Conservation (phyloP, 2,888 invertebrate genomes). For the Habrosyne pyritoides region DNA sequence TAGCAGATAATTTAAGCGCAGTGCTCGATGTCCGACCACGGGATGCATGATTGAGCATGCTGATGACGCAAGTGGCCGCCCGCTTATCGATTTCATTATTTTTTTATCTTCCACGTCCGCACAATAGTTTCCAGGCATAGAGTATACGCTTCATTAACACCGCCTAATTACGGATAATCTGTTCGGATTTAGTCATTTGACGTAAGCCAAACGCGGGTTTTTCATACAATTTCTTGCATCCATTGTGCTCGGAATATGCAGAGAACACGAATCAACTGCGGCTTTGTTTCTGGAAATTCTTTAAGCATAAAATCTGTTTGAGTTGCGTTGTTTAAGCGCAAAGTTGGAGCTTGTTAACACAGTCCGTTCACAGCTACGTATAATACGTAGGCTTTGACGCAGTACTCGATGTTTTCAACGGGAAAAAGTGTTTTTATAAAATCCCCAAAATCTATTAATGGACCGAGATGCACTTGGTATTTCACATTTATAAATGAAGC, state of each 20-base stretch:
- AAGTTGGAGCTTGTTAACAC: conserved; percentile 35
- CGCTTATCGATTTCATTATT: conserved; percentile 75
- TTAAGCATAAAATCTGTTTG: conserved; percentile 25
- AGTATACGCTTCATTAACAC: conserved; percentile 32
- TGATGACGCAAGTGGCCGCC: conserved; percentile 65
- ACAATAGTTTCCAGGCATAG: conserved; percentile 31
- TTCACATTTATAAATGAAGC: background rate
- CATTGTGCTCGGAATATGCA: background rate
- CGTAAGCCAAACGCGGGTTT: conserved; percentile 10
- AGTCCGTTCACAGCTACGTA: conserved; percentile 34
- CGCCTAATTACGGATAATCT: conserved; percentile 30
- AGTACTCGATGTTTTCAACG: conserved; percentile 36
- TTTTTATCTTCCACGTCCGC: conserved; percentile 49
- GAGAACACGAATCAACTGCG: background rate
- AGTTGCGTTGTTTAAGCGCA: conserved; percentile 25
- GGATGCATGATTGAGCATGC: conserved; percentile 66
- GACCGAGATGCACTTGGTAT: conserved; percentile 11
- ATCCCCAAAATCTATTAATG: conserved; percentile 21
- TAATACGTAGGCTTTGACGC: conserved; percentile 22
- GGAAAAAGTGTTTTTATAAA: conserved; percentile 29
- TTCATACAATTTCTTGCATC: background rate
- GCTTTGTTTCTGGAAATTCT: conserved; percentile 21
- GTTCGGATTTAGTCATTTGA: conserved; percentile 9
- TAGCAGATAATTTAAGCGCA: background rate
- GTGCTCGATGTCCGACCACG: conserved; percentile 13